Conservation (phyloP, 2,113 vertebrate genomes). For the Triplophysa tibetana region DNA sequence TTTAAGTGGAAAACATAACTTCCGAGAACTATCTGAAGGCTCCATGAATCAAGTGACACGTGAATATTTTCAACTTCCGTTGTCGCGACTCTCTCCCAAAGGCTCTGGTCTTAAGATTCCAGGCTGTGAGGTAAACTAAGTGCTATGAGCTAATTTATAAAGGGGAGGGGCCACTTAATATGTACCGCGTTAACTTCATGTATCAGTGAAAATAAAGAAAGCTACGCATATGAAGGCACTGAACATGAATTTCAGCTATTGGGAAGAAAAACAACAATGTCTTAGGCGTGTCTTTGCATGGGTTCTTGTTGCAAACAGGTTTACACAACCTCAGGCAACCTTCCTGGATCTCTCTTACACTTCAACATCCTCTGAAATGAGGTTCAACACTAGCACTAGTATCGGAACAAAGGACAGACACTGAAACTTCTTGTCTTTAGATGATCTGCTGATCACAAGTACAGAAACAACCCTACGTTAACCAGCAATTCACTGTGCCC, state of each 20-base stretch:
- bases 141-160: too few species aligned
- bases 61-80: too few species aligned
- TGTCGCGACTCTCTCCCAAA: too few species aligned
- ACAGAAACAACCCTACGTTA: neutral
- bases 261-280: neutral
- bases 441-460: neutral
- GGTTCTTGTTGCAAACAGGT: neutral
- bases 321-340: conserved; percentile 11
- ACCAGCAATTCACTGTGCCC: neutral
- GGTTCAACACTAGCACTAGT: too few species aligned
- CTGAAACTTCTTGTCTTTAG: neutral
- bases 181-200: too few species aligned
- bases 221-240: neutral
- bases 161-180: too few species aligned
- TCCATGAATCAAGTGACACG: too few species aligned
- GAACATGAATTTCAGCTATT: neutral
- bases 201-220: too few species aligned
- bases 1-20: too few species aligned
- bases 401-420: neutral
- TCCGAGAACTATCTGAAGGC: too few species aligned
- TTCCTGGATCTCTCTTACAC: neutral
- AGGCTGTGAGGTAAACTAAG: too few species aligned
- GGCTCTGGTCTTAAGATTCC: too few species aligned
- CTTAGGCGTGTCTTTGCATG: neutral
- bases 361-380: neutral